Evolutionary conservation across 2,113 vertebrate species (phyloP), one percentile per base, ranked within the genome.

Genomic region (Struthio camelus): DNA sequence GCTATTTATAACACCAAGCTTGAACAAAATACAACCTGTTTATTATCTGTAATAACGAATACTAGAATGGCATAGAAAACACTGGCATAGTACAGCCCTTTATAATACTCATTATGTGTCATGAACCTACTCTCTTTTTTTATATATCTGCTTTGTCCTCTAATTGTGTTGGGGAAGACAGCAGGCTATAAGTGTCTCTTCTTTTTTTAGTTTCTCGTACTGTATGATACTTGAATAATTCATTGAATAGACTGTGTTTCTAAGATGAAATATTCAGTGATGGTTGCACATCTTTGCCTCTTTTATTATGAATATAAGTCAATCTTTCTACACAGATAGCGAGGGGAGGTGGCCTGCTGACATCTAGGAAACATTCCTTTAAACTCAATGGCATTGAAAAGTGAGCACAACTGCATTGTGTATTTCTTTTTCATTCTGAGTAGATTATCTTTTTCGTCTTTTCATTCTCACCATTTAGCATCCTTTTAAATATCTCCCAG

Each of bases 351-450:
- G 94, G 97, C 28, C 73, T 98, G 70, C 92, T 98, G 25, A 90
- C 98, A 75, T 98, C 98, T 53, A 95, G 95, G 85, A 98, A 95
- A 46, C 97, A 98, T 78, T 69, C 89, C 59, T 85, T 56, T 38
- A 98, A 98, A 90, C 94, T 98, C 53, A 90, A 71, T 9, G 96
- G 97, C 40, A 97, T 98, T 80, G 97, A 98, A 90, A 96, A 97
- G 97, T 98, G 94, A 94, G 85, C 9, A 48, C 40, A 42, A 72
- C 32, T 58, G 28, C 24, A 58, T 8, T 18, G 23, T 69, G 27
- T 40, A 11, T 48, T 61, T 14, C 69, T 88, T 44, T 50, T 80
- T 61, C n/a, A 34, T 62, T 19, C 38, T 28, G 54, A 84, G 10
- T 48, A 64, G 58, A 17, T 48, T 13, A 50, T 64, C 5, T 20